Conservation (phyloP, 2,113 vertebrate genomes). For the Gymnogyps californianus region DNA sequence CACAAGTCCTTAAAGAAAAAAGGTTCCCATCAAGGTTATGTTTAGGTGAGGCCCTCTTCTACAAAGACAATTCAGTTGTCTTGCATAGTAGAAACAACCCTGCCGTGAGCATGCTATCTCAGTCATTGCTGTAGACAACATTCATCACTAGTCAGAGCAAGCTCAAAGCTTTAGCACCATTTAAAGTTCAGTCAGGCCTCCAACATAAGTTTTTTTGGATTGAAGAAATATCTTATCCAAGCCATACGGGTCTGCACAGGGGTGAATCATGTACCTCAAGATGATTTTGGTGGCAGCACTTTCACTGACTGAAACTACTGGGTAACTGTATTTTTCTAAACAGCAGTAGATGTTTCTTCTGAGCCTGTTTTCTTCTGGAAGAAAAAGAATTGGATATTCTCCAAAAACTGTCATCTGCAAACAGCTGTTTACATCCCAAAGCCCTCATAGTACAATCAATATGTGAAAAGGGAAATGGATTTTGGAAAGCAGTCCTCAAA, state of each 20-base stretch:
- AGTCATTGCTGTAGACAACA: not conserved
- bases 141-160: not conserved
- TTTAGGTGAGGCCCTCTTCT: not conserved
- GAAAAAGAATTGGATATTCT: not conserved
- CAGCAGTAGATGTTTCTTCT: not conserved
- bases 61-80: not conserved
- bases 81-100: not conserved
- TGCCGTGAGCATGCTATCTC: not conserved
- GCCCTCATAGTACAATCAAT: not conserved
- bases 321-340: not conserved
- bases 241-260: not conserved
- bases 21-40: not conserved
- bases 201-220: fast-evolving
- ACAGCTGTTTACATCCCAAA: not conserved
- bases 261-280: not conserved
- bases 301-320: not conserved
- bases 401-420: not conserved
- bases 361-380: not conserved
- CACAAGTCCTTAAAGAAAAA: not conserved
- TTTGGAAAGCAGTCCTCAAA: not conserved
- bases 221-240: not conserved
- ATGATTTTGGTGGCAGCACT: not conserved
- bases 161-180: not conserved
- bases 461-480: not conserved
- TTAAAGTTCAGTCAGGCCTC: not conserved